A percentile compares a stretch with the other conserved stretches of the same genome.
phyloP scores from a whole-genome alignment of 2,797 vertebrate species.

The Cossypha niveicapilla region DNA sequence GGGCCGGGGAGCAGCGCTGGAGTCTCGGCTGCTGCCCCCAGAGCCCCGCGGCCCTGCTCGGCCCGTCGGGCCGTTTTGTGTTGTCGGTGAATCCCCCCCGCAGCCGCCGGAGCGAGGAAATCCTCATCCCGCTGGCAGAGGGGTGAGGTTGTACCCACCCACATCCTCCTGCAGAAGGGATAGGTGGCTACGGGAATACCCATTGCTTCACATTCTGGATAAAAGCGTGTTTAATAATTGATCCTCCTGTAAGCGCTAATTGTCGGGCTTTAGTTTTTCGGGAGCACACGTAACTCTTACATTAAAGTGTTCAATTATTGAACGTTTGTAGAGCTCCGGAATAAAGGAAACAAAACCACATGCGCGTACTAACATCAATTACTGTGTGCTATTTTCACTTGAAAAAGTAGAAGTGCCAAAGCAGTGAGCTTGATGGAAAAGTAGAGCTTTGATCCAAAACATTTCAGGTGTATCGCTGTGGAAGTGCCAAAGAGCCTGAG shows the following conservation, averaged over 20 bases:
- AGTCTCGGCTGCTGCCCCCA: neutral
- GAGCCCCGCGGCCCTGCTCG: neutral
- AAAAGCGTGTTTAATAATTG: neutral
- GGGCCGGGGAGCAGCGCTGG: neutral
- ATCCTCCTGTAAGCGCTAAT: neutral
- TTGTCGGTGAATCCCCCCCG: rapidly evolving
- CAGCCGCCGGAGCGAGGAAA: rapidly evolving
- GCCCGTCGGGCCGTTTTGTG: rapidly evolving
- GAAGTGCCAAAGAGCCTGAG: neutral
- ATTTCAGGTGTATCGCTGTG: neutral
- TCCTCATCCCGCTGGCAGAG: rapidly evolving
- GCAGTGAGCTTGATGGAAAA: neutral
- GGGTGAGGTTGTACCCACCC: rapidly evolving
- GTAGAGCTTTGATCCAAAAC: neutral
- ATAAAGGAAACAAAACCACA: neutral
- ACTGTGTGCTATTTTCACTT: neutral
- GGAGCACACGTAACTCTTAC: neutral
- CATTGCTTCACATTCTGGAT: rapidly evolving
- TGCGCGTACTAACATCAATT: rapidly evolving
- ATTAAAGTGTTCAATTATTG: neutral
- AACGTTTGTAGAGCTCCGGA: neutral
- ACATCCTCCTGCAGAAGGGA: rapidly evolving
- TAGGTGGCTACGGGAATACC: rapidly evolving
- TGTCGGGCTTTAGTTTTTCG: neutral
- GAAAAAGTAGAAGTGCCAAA: neutral